phyloP scores from a whole-genome alignment of 2,113 vertebrate genomes.

The Podarcis raffonei region DNA sequence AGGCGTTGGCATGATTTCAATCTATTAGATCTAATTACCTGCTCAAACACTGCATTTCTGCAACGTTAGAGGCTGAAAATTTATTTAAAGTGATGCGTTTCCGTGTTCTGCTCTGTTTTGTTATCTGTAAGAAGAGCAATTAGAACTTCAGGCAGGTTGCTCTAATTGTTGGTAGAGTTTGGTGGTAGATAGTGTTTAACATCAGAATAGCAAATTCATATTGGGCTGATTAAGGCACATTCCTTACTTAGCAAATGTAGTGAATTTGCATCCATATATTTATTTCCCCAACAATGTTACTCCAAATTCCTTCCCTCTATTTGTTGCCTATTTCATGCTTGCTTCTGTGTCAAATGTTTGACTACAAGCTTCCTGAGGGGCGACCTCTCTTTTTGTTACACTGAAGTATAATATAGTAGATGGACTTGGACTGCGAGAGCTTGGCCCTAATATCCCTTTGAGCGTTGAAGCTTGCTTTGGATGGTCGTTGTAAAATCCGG shows the following conservation, averaged over 20 bases:
- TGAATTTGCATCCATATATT: neutral
- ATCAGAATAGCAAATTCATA: neutral
- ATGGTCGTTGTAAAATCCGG: too few relatives aligned
- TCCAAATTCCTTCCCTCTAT: neutral
- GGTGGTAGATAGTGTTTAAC: neutral
- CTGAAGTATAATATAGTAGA: neutral
- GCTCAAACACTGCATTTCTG: neutral
- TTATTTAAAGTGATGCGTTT: neutral
- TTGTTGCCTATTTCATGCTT: neutral
- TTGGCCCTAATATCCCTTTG: too few relatives aligned
- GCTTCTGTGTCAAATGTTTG: neutral
- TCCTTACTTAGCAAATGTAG: neutral
- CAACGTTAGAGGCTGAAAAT: neutral
- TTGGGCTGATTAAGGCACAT: neutral
- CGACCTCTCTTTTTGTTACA: neutral
- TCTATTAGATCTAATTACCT: constrained; percentile 8
- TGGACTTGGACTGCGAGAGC: too few relatives aligned
- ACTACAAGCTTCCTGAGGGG: neutral
- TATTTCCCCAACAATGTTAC: neutral
- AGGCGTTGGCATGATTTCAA: neutral
- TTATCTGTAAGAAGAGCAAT: neutral
- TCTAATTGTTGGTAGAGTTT: neutral
- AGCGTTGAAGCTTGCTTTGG: too few relatives aligned
- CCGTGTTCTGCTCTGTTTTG: neutral
- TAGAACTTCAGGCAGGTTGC: neutral